Evolutionary conservation across 2,888 invertebrate species (phyloP).

Genomic region (Pegoplata infirma): DNA sequence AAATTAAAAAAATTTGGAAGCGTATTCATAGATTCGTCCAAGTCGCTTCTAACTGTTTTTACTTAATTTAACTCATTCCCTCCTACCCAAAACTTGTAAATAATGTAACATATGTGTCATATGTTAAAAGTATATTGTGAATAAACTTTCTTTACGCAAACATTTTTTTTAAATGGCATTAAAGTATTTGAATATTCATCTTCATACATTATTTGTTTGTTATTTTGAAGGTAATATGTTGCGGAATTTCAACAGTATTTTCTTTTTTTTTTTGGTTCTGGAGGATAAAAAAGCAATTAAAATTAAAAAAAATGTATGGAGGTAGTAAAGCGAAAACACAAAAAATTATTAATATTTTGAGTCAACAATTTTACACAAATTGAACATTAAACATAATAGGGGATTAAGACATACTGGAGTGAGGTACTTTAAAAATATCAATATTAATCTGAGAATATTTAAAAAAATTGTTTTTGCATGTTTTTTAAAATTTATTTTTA

Average conservation of each 20-base stretch:
- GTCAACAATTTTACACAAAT: neutral
- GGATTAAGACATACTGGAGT: neutral
- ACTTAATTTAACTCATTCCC: constrained; percentile 18
- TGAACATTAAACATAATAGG: neutral
- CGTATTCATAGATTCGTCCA: too few species aligned
- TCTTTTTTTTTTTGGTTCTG: neutral
- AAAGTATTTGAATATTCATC: constrained; percentile 31
- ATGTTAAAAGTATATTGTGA: neutral
- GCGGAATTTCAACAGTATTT: constrained; percentile 5
- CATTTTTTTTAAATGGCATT: neutral
- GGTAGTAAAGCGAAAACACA: too few species aligned
- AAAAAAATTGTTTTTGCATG: too few species aligned
- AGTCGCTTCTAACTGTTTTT: too few species aligned
- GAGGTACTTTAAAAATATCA: neutral
- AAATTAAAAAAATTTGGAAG: too few species aligned
- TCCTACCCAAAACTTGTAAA: neutral
- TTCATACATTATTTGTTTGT: constrained; percentile 6
- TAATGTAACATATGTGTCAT: constrained; percentile 35
- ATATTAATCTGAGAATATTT: neutral
- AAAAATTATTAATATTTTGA: neutral
- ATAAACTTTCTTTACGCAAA: neutral
- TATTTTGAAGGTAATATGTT: neutral
- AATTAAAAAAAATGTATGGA: constrained; percentile 34
- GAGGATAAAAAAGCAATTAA: constrained; percentile 45
- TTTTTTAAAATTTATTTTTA: too few species aligned